These are phyloP conservation scores for Zygogramma bicolorata DNA, from an alignment of 2,888 invertebrate genomes.

Conservation along the genomic window DNA sequence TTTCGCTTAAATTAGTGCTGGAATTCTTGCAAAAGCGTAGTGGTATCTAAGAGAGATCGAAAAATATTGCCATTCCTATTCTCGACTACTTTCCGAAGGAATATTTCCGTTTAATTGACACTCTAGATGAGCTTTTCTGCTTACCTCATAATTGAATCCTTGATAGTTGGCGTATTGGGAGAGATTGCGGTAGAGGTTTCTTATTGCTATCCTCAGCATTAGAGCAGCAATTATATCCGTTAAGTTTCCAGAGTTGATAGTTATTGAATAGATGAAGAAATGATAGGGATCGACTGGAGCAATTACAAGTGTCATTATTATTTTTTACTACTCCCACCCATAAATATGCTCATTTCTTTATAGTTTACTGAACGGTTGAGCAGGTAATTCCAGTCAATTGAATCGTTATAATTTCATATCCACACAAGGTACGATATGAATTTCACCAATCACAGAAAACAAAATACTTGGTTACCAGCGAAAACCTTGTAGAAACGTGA, in stretches of 20 bases:
- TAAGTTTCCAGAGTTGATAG: not conserved
- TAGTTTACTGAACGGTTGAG: no score
- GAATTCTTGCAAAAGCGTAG: conserved; percentile 8
- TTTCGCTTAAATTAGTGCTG: conserved; percentile 24
- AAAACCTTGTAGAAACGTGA: no score
- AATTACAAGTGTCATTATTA: no score
- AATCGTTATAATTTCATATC: no score
- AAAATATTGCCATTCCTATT: conserved; percentile 17
- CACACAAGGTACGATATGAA: no score
- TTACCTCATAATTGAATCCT: not conserved
- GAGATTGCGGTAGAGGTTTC: not conserved
- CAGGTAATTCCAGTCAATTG: no score
- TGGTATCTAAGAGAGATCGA: not conserved
- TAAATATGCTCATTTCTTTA: no score
- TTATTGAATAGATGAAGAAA: no score
- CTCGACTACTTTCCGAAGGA: not conserved
- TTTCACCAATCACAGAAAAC: no score
- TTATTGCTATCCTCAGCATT: not conserved
- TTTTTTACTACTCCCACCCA: no score
- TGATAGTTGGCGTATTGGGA: not conserved
- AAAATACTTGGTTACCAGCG: no score
- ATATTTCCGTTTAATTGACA: not conserved
- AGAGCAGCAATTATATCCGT: not conserved
- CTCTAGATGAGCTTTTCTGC: not conserved
- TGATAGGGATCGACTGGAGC: no score